Conservation (phyloP, 2,888 invertebrate species). For the Dasypolia templi region DNA sequence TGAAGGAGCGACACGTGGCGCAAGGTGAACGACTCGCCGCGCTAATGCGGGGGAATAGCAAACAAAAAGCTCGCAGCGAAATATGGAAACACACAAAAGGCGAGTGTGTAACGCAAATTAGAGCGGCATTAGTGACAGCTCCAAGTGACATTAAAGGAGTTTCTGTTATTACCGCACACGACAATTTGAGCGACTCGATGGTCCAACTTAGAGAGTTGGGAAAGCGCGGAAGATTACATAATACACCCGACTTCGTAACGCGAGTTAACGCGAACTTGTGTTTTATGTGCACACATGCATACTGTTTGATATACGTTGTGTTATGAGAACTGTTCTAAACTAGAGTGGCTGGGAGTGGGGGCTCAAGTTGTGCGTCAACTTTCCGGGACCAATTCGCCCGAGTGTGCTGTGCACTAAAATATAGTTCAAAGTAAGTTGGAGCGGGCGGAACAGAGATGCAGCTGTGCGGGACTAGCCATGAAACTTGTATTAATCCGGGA, state of each 20-base stretch:
- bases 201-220: conserved; percentile 75
- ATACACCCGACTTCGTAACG: conserved; percentile 73
- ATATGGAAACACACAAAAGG: conserved; percentile 70
- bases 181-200: conserved; percentile 74
- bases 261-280: conserved; percentile 76
- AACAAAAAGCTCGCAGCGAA: conserved; percentile 72
- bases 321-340: conserved; percentile 76
- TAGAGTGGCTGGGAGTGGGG: conserved; percentile 61
- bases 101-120: conserved; percentile 76
- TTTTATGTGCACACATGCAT: conserved; percentile 75
- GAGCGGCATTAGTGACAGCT: conserved; percentile 77
- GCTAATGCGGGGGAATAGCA: conserved; percentile 71
- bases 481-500: conserved; percentile 70
- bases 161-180: conserved; percentile 78
- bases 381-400: conserved; percentile 76
- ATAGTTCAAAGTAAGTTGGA: conserved; percentile 83
- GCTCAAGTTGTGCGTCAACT: conserved; percentile 75
- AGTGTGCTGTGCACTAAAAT: conserved; percentile 80
- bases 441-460: conserved; percentile 72
- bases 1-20: conserved; percentile 75
- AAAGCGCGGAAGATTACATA: conserved; percentile 78
- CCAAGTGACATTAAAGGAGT: conserved; percentile 78
- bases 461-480: conserved; percentile 70
- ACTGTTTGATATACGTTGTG: conserved; percentile 72
- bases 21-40: conserved; percentile 81